Percentiles rank a stretch among this genome's conserved stretches.
Conservation (phyloP, 2,888 invertebrate species). For the Cataglyphis cursor region DNA sequence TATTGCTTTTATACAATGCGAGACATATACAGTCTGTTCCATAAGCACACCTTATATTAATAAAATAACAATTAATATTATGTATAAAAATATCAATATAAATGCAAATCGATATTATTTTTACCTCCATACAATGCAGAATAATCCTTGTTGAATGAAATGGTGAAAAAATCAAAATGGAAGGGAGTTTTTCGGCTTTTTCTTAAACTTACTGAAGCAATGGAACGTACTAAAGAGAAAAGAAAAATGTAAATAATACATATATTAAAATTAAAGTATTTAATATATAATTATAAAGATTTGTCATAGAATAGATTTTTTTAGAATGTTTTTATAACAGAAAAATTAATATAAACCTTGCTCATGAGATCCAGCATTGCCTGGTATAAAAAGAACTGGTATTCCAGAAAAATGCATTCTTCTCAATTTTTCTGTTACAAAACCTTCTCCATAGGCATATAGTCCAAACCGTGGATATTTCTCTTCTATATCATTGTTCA, state of each 20-base stretch:
- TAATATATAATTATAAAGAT: neutral
- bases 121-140: slow-evolving; percentile 94
- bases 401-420: slow-evolving; percentile 94
- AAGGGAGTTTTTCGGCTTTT: slow-evolving; percentile 92
- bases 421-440: slow-evolving; percentile 90
- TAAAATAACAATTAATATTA: slow-evolving; percentile 12
- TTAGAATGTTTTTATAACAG: neutral
- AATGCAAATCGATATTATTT: neutral
- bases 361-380: slow-evolving; percentile 97
- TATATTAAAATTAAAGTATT: neutral
- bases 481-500: slow-evolving; percentile 88
- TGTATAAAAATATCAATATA: neutral
- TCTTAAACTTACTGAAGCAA: slow-evolving; percentile 96
- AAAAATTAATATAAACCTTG: slow-evolving; percentile 89
- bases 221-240: slow-evolving; percentile 91
- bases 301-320: neutral
- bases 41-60: slow-evolving; percentile 89
- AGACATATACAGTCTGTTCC: slow-evolving; percentile 92
- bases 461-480: slow-evolving; percentile 94
- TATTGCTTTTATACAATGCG: slow-evolving; percentile 91
- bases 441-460: slow-evolving; percentile 97
- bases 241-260: neutral
- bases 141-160: slow-evolving; percentile 96
- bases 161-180: slow-evolving; percentile 97
- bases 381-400: slow-evolving; percentile 97